Percentiles rank a stretch among this genome's conserved stretches.
phyloP scores from a whole-genome alignment of 2,113 vertebrate species.

The Mustela lutreola region DNA sequence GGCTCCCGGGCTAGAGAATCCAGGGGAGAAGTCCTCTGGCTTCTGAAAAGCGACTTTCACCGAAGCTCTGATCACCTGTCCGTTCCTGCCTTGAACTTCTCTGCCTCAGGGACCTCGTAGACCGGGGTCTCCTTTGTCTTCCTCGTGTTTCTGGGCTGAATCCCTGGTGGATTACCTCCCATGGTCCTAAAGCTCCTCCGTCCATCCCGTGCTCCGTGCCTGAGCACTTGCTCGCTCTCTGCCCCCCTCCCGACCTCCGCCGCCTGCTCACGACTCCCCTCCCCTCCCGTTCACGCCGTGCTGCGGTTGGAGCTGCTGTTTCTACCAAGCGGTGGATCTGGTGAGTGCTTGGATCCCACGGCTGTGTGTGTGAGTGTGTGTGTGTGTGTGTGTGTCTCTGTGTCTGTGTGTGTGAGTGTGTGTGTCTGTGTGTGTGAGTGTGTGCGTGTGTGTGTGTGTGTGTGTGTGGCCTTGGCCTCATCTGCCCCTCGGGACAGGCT shows the following conservation, averaged over 20 bases:
- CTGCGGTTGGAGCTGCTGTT: neutral
- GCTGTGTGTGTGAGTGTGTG: neutral
- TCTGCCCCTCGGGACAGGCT: neutral
- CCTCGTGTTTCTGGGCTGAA: neutral
- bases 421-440: too few relatives aligned
- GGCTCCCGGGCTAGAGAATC: neutral
- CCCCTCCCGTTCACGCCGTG: neutral
- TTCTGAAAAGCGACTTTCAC: neutral
- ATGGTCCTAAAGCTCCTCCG: neutral
- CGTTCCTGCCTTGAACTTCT: neutral
- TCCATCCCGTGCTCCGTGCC: accelerated
- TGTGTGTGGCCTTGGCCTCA: neutral
- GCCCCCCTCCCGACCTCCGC: neutral
- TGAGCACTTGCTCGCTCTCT: neutral
- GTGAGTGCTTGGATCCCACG: too few relatives aligned
- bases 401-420: too few relatives aligned
- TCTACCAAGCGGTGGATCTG: neutral
- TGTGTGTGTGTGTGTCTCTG: neutral
- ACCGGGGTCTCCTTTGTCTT: neutral
- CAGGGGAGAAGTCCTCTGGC: neutral
- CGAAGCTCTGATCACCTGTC: neutral
- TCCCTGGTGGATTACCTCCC: neutral
- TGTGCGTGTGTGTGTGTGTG: too few relatives aligned
- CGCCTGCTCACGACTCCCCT: neutral
- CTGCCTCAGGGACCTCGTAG: accelerated